These are phyloP conservation scores for Nettapus auritus DNA, from an alignment of 2,113 vertebrate genomes.

Conservation along the genomic window DNA sequence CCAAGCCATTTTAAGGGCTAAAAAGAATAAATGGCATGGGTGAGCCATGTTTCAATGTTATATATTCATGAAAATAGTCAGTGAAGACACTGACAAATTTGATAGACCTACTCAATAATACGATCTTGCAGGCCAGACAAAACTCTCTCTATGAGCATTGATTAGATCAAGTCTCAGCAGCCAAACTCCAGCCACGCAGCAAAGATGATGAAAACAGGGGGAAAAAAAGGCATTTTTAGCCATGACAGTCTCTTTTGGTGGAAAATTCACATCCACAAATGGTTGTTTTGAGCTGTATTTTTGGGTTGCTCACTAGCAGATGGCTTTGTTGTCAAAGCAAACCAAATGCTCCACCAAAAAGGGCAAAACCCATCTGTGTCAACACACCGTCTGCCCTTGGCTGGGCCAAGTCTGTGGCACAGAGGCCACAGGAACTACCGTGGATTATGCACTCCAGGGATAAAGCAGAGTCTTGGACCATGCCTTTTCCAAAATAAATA, in stretches of 20 bases:
- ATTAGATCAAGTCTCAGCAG: slow-evolving; percentile 49
- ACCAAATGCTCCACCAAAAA: slow-evolving; percentile 16
- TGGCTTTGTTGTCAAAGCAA: slow-evolving; percentile 52
- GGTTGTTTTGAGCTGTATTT: not conserved
- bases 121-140: slow-evolving; percentile 35
- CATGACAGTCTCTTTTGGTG: not conserved
- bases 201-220: not conserved
- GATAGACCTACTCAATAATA: slow-evolving; percentile 42
- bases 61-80: slow-evolving; percentile 62
- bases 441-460: not conserved
- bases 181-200: not conserved
- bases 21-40: slow-evolving; percentile 16
- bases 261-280: not conserved
- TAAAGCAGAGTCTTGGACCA: not conserved
- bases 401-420: not conserved
- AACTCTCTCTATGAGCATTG: slow-evolving; percentile 21
- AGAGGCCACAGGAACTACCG: not conserved
- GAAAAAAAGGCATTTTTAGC: not conserved
- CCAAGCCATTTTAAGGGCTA: not conserved
- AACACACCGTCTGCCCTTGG: slow-evolving; percentile 2
- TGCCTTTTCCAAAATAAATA: not conserved
- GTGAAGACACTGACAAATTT: slow-evolving; percentile 26
- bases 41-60: slow-evolving; percentile 47
- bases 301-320: not conserved
- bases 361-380: slow-evolving; percentile 55